Evolutionary conservation across 1,140 invertebrate species (phyloP), one percentile per base, ranked within the genome.

Genomic region (Cotesia vestalis): DNA sequence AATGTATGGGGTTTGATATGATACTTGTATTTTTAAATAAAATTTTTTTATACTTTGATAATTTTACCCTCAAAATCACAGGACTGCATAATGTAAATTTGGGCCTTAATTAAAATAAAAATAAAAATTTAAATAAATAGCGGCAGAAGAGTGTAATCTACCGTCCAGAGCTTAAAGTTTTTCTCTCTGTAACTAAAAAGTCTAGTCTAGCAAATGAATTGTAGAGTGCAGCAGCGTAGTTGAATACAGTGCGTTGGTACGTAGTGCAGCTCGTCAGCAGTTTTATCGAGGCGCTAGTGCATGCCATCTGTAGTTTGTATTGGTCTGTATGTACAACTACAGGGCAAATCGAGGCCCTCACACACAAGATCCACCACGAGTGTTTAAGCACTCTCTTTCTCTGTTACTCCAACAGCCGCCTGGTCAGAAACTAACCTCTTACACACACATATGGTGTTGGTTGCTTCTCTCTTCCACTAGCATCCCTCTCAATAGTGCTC

Each of bases 201-300:
- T 59, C 17, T 59, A 27, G 9, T 11, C 20, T 1, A 59, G 27
- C 27, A 20, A 27, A 9, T n/a, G 4, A 59, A 20, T 4, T 59
- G 9, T 20, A 59, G 57, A 17, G 14, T 3, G 17, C 40, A 59
- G 20, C 57, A 59, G 57, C 57, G 17, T 27, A 59, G 57, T 59
- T 59, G 4, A 17, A 59, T 59, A 46, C 57, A 59, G 14, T 27
- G 17, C 57, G 57, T 53, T 53, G 8, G 66, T 12, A 53, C 51
- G 17, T 27, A 14, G 34, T 36, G 46, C 67, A 69, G 59, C 67
- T 59, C 62, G 40, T 69, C 38, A 46, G 68, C 62, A 60, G 68
- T 61, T 9, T 67, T 38, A 57, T 57, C 57, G 20, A 63, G 52
- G 62, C 70, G 52, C 70, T 46, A 55, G 63, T 64, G 63, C 53